Percentiles rank a stretch among this genome's conserved stretches.
Conservation (phyloP, 2,888 invertebrate species). For the Hypselothyrea guttata region DNA sequence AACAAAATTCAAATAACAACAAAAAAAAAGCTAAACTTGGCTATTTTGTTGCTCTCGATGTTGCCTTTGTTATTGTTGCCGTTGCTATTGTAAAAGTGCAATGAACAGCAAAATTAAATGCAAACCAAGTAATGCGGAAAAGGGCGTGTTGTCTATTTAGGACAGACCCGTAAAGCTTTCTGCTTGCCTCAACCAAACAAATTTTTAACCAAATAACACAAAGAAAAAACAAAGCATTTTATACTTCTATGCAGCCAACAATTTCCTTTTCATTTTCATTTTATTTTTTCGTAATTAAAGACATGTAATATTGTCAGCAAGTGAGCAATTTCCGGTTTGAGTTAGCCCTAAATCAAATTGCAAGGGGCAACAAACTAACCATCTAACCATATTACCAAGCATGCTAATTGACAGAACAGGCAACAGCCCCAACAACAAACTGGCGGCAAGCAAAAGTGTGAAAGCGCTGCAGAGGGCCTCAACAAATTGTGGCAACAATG, state of each 20-base stretch:
- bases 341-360: conserved; percentile 42
- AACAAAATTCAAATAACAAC: conserved; percentile 22
- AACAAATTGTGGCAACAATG: conserved; percentile 49
- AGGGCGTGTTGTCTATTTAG: conserved; percentile 67
- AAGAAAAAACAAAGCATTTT: conserved; percentile 33
- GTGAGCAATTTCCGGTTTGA: conserved; percentile 59
- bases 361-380: conserved; percentile 34
- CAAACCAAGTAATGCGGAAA: conserved; percentile 72
- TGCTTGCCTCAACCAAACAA: conserved; percentile 20
- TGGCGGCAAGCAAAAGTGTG: conserved; percentile 66
- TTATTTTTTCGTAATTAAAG: conserved; percentile 34
- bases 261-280: conserved; percentile 28
- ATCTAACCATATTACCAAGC: conserved; percentile 41
- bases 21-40: conserved; percentile 30
- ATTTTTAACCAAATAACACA: conserved; percentile 9
- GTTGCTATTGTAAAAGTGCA: conserved; percentile 72
- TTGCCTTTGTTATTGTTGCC: conserved; percentile 12
- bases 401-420: conserved; percentile 69
- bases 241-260: too few relatives aligned
- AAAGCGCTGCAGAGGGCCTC: conserved; percentile 43
- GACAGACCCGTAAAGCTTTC: conserved; percentile 29
- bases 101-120: conserved; percentile 75
- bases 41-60: conserved; percentile 43
- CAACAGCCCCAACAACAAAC: conserved; percentile 42
- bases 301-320: conserved; percentile 67